Evolutionary conservation across 37 sponge, comb jelly and placozoan genomes (phyloP).

Genomic region (Spongia lamella): DNA sequence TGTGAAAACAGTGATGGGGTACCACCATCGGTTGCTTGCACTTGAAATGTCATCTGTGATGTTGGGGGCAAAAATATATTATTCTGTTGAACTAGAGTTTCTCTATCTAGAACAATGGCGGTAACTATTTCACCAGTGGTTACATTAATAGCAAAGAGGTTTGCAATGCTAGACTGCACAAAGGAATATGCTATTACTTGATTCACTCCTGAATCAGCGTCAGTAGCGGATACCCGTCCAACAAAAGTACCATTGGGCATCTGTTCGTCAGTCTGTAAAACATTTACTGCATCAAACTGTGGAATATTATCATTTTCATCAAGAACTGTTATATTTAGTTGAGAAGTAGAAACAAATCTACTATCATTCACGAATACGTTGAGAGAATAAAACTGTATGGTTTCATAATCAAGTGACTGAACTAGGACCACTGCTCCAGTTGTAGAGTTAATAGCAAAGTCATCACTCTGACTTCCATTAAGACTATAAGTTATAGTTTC

Average conservation of each 20-base stretch:
- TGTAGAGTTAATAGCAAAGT: constrained; percentile 29
- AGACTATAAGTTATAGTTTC: constrained; percentile 42
- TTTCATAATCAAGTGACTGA: constrained; percentile 43
- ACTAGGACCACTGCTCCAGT: constrained; percentile 35
- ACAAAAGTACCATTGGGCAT: constrained; percentile 12
- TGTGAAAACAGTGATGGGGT: too few species aligned
- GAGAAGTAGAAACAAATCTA: constrained; percentile 7
- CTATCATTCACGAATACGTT: constrained; percentile 48
- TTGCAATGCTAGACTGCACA: neutral
- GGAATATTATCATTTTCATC: constrained; percentile 77
- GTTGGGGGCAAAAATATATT: too few species aligned
- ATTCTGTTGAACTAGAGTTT: constrained; percentile 1
- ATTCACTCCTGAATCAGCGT: too few species aligned
- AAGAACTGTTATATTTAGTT: constrained; percentile 29
- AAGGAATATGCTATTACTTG: constrained; percentile 30
- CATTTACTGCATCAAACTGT: constrained; percentile 7
- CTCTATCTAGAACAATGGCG: constrained; percentile 53
- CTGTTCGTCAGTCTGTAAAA: constrained; percentile 41
- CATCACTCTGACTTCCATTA: constrained; percentile 23
- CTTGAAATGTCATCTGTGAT: too few species aligned
- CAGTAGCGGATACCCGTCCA: constrained; percentile 47
- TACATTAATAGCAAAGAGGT: too few species aligned
- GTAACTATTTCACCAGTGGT: constrained; percentile 36
- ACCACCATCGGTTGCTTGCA: too few species aligned
- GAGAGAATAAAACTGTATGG: constrained; percentile 2